Base-by-base conservation (phyloP, 2,797 vertebrate species). In the Epinephelus awoara region DNA sequence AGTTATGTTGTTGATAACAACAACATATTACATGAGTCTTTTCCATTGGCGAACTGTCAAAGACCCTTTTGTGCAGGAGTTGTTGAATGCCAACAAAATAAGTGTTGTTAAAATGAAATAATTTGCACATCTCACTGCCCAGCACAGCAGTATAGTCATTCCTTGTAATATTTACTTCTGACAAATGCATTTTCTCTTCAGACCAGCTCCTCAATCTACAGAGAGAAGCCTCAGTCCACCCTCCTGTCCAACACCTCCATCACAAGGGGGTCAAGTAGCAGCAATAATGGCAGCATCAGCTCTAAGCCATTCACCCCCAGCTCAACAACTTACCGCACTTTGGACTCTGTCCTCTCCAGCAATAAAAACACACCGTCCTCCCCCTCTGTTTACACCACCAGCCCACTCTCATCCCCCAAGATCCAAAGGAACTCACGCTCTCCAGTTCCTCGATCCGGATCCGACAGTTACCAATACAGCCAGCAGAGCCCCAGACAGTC, bases 401-500 rank as follows among this genome's bases (percentile, higher is more conserved):
- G 90, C 40, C 85, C 92, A 11, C 68, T 25, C 18, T 52, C 92
- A 1, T 85, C 94, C 42, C 86, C 94, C 46, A n/a, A 82, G 75
- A 8, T 12, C 75, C 3, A 59, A 59, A 66, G 1, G 54, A 25
- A 0, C 0, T 17, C 51, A 1, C 79, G 0, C n/a, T 89, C 19
- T 38, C 75, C 71, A n/a, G 82, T 78, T 71, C 76, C 59, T 78
- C 89, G 0, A 75, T 56, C 18, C 47, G 80, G 40, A 23, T 85
- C 87, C 0, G 90, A 90, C 25, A 51, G 19, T 71, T 91, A 38
- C 82, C 9, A 21, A 0, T 67, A 79, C 9, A 70, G 15, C 70
- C 92, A 72, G 62, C 82, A 2, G 55, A 94, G 82, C 75, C 93
- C 25, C 84, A 94, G 6, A 64, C 89, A 75, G 61, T 91, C 87